Conservation (phyloP, 1,140 invertebrate genomes). For the Marisa cornuarietis region DNA sequence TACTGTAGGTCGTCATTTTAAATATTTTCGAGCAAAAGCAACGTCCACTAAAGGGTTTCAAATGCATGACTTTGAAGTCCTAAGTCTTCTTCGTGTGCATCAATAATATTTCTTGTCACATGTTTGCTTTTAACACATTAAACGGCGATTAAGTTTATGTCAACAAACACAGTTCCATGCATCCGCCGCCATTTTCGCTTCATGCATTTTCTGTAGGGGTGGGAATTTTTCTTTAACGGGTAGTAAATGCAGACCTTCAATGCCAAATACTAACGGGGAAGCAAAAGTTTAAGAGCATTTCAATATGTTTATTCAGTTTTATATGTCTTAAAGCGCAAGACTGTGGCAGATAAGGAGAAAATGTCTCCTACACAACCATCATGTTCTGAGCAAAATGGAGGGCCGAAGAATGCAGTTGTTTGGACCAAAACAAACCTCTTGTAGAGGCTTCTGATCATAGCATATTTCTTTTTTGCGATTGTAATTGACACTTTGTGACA, state of each 20-base stretch:
- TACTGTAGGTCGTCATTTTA: neutral
- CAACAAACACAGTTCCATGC: constrained; percentile 27
- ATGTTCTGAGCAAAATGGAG: too few species aligned
- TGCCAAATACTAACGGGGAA: too few species aligned
- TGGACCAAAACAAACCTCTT: too few species aligned
- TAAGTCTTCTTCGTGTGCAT: neutral
- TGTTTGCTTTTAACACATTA: neutral
- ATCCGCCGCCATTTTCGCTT: constrained; percentile 25
- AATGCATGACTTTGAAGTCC: neutral
- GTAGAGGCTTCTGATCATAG: too few species aligned
- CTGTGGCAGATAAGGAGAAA: too few species aligned
- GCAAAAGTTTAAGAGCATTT: too few species aligned
- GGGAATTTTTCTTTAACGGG: neutral
- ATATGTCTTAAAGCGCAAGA: too few species aligned
- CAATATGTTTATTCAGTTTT: too few species aligned
- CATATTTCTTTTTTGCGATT: too few species aligned
- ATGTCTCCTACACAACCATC: too few species aligned
- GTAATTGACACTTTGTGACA: too few species aligned
- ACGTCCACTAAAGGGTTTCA: neutral
- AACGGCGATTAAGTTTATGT: constrained; percentile 12
- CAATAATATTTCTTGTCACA: neutral
- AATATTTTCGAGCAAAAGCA: neutral
- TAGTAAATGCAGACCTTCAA: neutral
- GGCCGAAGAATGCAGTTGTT: too few species aligned
- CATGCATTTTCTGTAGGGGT: neutral